These are phyloP conservation scores for Orchestes rusci DNA, from an alignment of 2,888 invertebrate species.

Conservation along the genomic window DNA sequence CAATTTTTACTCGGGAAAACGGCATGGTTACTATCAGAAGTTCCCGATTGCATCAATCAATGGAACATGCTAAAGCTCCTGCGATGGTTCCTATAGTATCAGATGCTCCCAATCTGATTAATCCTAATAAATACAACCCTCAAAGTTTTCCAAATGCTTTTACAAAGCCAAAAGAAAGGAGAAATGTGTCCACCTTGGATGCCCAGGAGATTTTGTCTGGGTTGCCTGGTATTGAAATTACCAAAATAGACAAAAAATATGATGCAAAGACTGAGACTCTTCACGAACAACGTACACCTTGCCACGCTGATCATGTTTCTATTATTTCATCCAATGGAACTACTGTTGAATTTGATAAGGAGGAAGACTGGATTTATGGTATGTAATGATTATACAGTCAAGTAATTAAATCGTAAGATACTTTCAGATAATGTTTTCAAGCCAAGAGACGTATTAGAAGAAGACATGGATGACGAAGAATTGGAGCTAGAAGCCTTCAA, in stretches of 20 bases:
- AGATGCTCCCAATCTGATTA: slow-evolving; percentile 26
- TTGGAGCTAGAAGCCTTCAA: slow-evolving; percentile 82
- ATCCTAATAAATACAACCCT: slow-evolving; percentile 10
- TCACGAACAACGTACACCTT: no score
- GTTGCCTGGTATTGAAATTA: slow-evolving; percentile 43
- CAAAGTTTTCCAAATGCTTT: neutral
- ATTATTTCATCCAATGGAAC: slow-evolving; percentile 40
- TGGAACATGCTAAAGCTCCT: slow-evolving; percentile 26
- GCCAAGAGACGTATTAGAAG: slow-evolving; percentile 73
- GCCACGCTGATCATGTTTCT: slow-evolving; percentile 41
- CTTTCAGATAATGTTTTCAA: slow-evolving; percentile 63
- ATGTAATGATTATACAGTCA: no score
- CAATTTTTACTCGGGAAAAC: slow-evolving; percentile 62
- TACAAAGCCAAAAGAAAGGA: slow-evolving; percentile 5
- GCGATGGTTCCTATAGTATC: slow-evolving; percentile 10
- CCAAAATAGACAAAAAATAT: slow-evolving; percentile 40
- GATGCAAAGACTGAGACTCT: no score
- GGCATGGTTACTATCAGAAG: slow-evolving; percentile 82
- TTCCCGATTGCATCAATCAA: slow-evolving; percentile 50
- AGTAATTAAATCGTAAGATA: no score
- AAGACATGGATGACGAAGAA: slow-evolving; percentile 73
- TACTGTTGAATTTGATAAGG: slow-evolving; percentile 39
- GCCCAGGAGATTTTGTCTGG: slow-evolving; percentile 43
- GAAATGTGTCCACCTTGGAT: slow-evolving; percentile 29
- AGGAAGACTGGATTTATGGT: slow-evolving; percentile 43